Base-by-base conservation (phyloP, 2,113 vertebrate genomes). In the Embiotoca jacksoni region DNA sequence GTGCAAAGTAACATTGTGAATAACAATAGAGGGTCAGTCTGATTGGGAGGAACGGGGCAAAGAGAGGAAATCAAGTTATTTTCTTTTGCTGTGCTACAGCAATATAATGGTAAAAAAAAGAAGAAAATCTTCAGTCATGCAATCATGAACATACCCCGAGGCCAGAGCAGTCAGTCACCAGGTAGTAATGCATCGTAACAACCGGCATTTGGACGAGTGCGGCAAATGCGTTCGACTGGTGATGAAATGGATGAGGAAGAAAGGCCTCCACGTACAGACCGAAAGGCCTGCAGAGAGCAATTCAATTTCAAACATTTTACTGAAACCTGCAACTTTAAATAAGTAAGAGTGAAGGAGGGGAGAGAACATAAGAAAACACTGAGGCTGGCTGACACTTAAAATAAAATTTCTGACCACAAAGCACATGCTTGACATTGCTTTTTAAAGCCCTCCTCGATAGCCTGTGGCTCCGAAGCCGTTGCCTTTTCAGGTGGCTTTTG, bases 401-500 rank as follows among this genome's bases (percentile, higher is more conserved):
- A 80, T 65, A 76, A 41, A 62, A 69, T 71, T 62, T 76, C 33
- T 56, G 81, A 69, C 73, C 80, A 71, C 65, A 66, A 30, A 76
- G 65, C 59, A 8, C 11, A 32, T 61, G 67, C 84, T 78, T 74
- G 74, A 78, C 80, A 75, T 63, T 69, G 64, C 71, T 72, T 75
- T 64, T 62, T 71, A 66, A 81, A 79, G 60, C 72, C 46, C 73
- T 37, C 37, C 64, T 60, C 59, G 15, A 35, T 14, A 61, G 74
- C 76, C 64, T 75, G 52, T 75, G 56, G 75, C 78, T 68, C 15
- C 1, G 1, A 62, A 58, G 33, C 71, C 79, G 73, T 64, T 3
- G 57, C 58, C 68, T 78, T 88, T 90, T 88, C 73, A 79, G 84
- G 80, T 79, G 78, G 66, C 72, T 82, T 71, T 82, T 65, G 79